A percentile compares a stretch with the other conserved stretches of the same genome.
Evolutionary conservation across 2,797 vertebrate species (phyloP).

Genomic region (Phaenicophaeus curvirostris): DNA sequence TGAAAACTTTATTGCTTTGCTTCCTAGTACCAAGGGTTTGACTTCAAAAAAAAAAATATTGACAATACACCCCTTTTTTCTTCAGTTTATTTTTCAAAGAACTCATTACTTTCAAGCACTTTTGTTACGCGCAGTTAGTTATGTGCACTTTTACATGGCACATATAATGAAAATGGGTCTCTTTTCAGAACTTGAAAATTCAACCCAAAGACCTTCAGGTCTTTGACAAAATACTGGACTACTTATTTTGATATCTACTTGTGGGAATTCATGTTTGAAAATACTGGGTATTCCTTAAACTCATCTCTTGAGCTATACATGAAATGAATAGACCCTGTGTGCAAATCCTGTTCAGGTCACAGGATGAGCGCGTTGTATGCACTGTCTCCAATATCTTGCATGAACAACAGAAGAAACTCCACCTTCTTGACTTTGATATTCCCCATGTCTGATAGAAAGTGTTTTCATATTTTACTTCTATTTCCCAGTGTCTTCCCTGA

Average conservation of each 20-base stretch:
- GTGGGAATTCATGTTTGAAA: neutral
- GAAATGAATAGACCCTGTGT: neutral
- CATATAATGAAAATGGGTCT: neutral
- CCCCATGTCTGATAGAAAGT: neutral
- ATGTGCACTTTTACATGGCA: accelerated
- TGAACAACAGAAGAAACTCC: neutral
- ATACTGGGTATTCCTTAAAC: neutral
- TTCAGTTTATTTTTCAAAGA: neutral
- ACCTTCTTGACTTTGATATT: neutral
- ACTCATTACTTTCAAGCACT: accelerated
- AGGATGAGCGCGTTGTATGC: accelerated
- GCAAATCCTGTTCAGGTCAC: neutral
- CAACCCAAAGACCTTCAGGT: neutral
- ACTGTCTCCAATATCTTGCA: neutral
- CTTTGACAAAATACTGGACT: neutral
- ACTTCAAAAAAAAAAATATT: neutral
- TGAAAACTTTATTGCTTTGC: neutral
- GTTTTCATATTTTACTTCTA: neutral
- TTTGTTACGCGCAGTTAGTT: neutral
- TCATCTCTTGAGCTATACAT: neutral
- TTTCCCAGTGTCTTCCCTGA: neutral
- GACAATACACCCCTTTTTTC: neutral
- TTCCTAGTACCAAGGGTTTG: accelerated
- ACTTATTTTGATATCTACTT: neutral
- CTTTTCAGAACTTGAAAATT: neutral